These are phyloP conservation scores for Auanema freiburgensis DNA, from an alignment of 2,888 invertebrate species.

Conservation along the genomic window DNA sequence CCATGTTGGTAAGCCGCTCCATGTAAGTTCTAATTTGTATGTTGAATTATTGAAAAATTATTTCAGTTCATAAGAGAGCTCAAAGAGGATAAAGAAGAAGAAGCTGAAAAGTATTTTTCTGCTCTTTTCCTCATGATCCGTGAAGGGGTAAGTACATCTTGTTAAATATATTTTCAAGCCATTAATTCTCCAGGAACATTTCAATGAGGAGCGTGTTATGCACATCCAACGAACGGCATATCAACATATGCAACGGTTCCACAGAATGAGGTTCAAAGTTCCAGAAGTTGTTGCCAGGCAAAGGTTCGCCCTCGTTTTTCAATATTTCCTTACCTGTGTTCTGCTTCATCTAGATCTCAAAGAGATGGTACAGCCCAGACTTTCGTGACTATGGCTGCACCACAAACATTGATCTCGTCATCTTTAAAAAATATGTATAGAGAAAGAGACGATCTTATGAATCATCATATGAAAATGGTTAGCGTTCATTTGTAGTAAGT, in stretches of 20 bases:
- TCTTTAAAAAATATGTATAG: conserved; percentile 3
- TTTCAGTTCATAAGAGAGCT: conserved; percentile 22
- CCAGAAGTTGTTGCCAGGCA: conserved; percentile 22
- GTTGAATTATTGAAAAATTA: not conserved
- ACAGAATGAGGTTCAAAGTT: conserved; percentile 23
- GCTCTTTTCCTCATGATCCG: conserved; percentile 19
- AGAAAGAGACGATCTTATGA: not conserved
- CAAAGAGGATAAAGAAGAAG: conserved; percentile 22
- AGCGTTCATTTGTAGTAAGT: not conserved
- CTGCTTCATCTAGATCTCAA: conserved; percentile 18
- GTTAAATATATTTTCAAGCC: not conserved
- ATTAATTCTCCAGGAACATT: conserved; percentile 12
- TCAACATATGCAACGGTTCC: conserved; percentile 22
- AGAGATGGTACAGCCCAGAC: conserved; percentile 17
- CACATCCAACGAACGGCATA: conserved; percentile 19
- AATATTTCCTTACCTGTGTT: no score
- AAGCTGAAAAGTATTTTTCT: conserved; percentile 13
- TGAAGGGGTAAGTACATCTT: conserved; percentile 15
- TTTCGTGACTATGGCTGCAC: conserved; percentile 22
- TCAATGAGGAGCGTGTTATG: conserved; percentile 14
- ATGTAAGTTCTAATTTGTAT: conserved; percentile 7
- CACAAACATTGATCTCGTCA: conserved; percentile 18
- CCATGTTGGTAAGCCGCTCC: conserved; percentile 18
- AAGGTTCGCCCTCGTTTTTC: conserved; percentile 9
- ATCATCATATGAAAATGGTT: conserved; percentile 1